phyloP scores from a whole-genome alignment of 2,888 invertebrate species.

The Latrodectus hesperus region DNA sequence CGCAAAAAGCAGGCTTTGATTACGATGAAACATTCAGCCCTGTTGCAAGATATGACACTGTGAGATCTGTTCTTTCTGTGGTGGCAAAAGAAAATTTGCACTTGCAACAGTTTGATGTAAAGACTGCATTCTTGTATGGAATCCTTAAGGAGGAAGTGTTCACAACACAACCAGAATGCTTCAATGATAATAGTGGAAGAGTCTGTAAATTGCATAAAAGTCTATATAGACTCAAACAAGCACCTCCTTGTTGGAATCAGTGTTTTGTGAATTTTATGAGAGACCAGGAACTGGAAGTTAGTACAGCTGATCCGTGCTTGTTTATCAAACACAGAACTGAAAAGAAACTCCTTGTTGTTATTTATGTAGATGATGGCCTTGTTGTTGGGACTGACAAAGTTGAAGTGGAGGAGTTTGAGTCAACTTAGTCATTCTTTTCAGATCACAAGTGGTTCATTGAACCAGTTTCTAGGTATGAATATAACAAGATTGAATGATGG shows the following conservation, averaged over 20 bases:
- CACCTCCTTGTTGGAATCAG: constrained; percentile 70
- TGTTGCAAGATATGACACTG: constrained; percentile 56
- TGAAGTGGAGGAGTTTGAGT: constrained; percentile 17
- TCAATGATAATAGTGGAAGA: constrained; percentile 8
- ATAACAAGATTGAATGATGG: constrained; percentile 9
- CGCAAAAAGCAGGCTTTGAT: constrained; percentile 66
- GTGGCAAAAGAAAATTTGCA: constrained; percentile 30
- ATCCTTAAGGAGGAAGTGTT: constrained; percentile 65
- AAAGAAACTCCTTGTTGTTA: constrained; percentile 1
- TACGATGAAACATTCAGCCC: constrained; percentile 70
- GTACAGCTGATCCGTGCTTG: too few relatives aligned
- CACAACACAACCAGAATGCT: constrained; percentile 70
- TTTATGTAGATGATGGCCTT: constrained; percentile 9
- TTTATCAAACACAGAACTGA: too few relatives aligned
- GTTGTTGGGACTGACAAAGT: constrained; percentile 7
- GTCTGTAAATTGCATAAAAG: constrained; percentile 68
- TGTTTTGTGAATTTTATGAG: too few relatives aligned
- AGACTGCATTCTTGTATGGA: constrained; percentile 70
- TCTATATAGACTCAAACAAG: constrained; percentile 71
- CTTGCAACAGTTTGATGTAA: constrained; percentile 65
- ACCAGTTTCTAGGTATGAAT: constrained; percentile 10
- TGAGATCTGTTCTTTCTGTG: constrained; percentile 62
- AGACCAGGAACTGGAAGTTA: too few relatives aligned
- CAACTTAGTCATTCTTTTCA: constrained; percentile 15
- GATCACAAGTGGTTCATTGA: constrained; percentile 15